These are phyloP conservation scores for Origma solitaria DNA, from an alignment of 2,113 vertebrate species.

Conservation along the genomic window DNA sequence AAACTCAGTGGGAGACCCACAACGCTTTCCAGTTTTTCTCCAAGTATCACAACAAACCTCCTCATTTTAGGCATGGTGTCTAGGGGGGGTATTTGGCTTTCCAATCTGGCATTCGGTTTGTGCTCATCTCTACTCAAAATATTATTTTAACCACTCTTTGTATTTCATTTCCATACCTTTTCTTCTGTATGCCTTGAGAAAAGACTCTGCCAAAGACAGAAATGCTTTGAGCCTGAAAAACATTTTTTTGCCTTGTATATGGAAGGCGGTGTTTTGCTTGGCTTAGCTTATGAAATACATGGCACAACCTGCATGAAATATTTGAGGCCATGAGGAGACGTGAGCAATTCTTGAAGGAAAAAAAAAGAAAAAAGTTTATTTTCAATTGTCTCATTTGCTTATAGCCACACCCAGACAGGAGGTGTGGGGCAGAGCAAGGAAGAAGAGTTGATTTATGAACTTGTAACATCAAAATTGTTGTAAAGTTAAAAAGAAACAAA, in stretches of 20 bases:
- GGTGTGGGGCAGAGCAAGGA: background rate
- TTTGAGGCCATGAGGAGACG: constrained; percentile 48
- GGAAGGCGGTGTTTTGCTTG: constrained; percentile 50
- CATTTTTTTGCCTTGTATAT: constrained; percentile 35
- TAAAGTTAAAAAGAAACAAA: background rate
- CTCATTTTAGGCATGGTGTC: background rate
- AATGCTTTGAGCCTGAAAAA: constrained; percentile 62
- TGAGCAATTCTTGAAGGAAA: background rate
- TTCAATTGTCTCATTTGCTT: constrained; percentile 50
- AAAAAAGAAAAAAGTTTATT: background rate
- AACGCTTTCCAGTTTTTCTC: background rate
- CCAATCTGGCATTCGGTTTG: constrained; percentile 26
- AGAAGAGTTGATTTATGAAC: constrained; percentile 11
- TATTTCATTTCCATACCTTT: constrained; percentile 56
- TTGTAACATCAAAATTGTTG: constrained; percentile 8
- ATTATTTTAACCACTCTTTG: constrained; percentile 59
- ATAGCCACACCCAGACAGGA: constrained; percentile 3
- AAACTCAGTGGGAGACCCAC: background rate
- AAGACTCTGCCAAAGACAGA: constrained; percentile 56
- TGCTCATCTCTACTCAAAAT: constrained; percentile 44
- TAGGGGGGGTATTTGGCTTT: constrained; percentile 14
- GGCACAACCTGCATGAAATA: constrained; percentile 65
- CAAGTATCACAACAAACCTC: constrained; percentile 8
- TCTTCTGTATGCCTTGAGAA: constrained; percentile 34
- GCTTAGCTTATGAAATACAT: constrained; percentile 51